Evolutionary conservation across 35 echinoderm and acorn worm species (phyloP).

Genomic region (Lytechinus pictus): DNA sequence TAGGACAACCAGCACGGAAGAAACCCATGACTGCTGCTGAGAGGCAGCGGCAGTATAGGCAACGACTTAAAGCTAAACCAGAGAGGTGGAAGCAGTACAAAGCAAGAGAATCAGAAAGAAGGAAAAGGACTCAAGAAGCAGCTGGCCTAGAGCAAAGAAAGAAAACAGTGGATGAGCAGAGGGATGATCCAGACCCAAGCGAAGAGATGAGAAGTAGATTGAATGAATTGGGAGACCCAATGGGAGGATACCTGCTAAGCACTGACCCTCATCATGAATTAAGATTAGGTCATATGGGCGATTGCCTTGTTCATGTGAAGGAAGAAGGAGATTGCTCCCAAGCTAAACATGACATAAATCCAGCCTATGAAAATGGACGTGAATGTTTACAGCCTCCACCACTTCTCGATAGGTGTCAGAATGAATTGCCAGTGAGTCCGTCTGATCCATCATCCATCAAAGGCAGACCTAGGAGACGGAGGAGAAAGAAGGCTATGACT

Average conservation of each 20-base stretch:
- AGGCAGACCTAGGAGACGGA: not conserved
- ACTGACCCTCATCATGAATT: not conserved
- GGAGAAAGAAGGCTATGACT: conserved; percentile 16
- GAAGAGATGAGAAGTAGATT: not conserved
- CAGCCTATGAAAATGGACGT: not conserved
- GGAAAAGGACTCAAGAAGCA: not conserved
- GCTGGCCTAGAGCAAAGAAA: not conserved
- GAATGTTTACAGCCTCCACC: too few relatives aligned
- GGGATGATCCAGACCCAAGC: not conserved
- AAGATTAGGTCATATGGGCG: not conserved
- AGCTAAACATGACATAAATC: not conserved
- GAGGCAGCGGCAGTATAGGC: not conserved
- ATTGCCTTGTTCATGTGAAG: not conserved
- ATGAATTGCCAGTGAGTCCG: not conserved
- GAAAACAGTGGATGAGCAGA: not conserved
- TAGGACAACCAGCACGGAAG: not conserved
- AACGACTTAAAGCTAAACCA: not conserved
- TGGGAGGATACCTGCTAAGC: not conserved
- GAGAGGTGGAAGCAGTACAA: conserved; percentile 28
- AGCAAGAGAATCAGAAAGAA: not conserved
- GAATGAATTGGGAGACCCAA: not conserved
- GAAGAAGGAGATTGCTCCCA: not conserved
- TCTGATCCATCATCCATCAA: not conserved
- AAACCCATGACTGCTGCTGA: conserved; percentile 23
- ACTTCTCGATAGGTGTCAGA: not conserved